Base-by-base conservation (phyloP, 2,888 invertebrate genomes). In the Helobdella robusta region DNA sequence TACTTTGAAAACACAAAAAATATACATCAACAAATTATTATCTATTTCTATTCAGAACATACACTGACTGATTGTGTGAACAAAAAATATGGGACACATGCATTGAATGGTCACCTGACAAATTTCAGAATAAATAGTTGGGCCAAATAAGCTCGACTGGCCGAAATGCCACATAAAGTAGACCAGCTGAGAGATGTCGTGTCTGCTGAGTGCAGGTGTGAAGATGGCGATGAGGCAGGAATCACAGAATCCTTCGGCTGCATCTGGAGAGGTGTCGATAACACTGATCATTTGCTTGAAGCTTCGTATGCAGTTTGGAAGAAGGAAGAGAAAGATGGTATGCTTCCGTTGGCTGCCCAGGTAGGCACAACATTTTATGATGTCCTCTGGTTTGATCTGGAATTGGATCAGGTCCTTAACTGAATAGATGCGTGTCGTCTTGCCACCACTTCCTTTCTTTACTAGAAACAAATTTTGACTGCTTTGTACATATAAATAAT, bases 111-210 rank as follows among this genome's bases (percentile, higher is more conserved):
- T n/a, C n/a, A 62, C 62, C 25, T 70, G 68, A 50, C 67, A 67
- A 23, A 69, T 59, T 60, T 71, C 69, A 4, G 63, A 34, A 20
- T 34, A 64, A 15, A 64, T 35, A 25, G 32, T 46, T 28, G 50
- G 32, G 1, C 67, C 68, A 48, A 70, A 70, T 35, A 69, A 56
- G 59, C 69, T 70, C n/a, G 34, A 15, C 11, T 67, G 54, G 28
- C 66, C 56, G 48, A 71, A 66, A 20, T 30, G 48, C 61, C 66
- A 68, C 35, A 71, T 68, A n/a, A 69, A 64, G 52, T 70, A 69
- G 28, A 71, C 34, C 6, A 71, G 63, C 8, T 32, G 59, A 30
- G 69, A 66, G 30, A 68, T 66, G 36, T 69, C 44, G 6, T 46
- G 54, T 28, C 44, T 28, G 5, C 58, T 54, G 8, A 67, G 35